Conservation (phyloP, 2,797 vertebrate species). For the Microtus californicus region DNA sequence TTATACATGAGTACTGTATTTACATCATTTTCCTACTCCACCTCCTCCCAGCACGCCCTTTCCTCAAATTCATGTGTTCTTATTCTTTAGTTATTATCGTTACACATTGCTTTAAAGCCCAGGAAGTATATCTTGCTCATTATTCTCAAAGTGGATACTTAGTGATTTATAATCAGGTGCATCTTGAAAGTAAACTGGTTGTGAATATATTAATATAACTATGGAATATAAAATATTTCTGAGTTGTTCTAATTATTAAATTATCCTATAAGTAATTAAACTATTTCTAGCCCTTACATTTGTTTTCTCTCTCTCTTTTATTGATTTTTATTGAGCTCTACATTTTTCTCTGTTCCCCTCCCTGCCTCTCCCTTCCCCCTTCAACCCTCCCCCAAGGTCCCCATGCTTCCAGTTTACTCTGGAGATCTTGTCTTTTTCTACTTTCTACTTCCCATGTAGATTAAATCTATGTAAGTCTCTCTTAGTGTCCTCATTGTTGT, state of each 20-base stretch:
- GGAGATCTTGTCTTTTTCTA: too few relatives aligned
- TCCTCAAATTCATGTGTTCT: not conserved
- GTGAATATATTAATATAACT: slow-evolving; percentile 47
- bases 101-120: slow-evolving; percentile 74
- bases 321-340: too few relatives aligned
- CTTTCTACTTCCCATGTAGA: too few relatives aligned
- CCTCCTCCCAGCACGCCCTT: not conserved
- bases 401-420: too few relatives aligned
- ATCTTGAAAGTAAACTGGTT: slow-evolving; percentile 68
- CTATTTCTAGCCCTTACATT: slow-evolving; percentile 17
- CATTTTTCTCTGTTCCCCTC: too few relatives aligned
- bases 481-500: too few relatives aligned
- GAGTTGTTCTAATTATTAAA: slow-evolving; percentile 41
- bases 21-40: not conserved
- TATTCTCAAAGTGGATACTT: slow-evolving; percentile 69
- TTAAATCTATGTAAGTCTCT: too few relatives aligned
- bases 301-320: not conserved
- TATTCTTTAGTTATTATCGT: not conserved
- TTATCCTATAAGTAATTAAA: slow-evolving; percentile 35
- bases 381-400: too few relatives aligned
- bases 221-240: slow-evolving; percentile 26
- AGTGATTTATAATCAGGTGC: slow-evolving; percentile 69
- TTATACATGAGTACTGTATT: not conserved
- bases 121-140: slow-evolving; percentile 73
- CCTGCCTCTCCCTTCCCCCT: too few relatives aligned